These are phyloP conservation scores for Andricus curvator DNA, from an alignment of 2,888 invertebrate species.

Conservation along the genomic window DNA sequence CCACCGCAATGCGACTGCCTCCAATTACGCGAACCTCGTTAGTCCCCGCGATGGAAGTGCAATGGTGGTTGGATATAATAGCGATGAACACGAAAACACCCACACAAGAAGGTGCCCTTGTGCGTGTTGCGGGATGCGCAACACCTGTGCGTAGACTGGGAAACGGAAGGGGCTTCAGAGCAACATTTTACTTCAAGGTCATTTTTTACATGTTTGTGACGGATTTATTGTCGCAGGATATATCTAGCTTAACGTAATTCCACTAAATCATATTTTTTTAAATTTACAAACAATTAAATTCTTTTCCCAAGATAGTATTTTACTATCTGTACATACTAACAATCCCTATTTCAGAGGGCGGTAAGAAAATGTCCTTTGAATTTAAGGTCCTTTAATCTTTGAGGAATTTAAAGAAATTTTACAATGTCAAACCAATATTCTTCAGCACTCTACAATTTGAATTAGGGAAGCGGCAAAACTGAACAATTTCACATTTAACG, in stretches of 20 bases:
- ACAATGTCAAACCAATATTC: no score
- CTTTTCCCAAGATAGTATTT: no score
- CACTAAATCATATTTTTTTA: neutral
- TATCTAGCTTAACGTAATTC: neutral
- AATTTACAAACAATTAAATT: neutral
- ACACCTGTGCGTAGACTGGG: conserved; percentile 21
- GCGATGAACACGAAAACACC: conserved; percentile 19
- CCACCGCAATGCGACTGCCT: conserved; percentile 28
- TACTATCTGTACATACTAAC: no score
- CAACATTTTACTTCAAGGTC: conserved; percentile 3
- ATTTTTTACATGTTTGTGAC: neutral
- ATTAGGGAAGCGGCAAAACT: no score
- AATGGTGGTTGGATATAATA: conserved; percentile 28
- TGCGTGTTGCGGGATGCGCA: conserved; percentile 11
- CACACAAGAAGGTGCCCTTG: conserved; percentile 19
- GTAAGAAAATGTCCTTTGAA: no score
- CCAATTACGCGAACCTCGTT: conserved; percentile 39
- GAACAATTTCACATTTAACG: no score
- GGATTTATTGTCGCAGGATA: neutral
- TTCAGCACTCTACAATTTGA: no score
- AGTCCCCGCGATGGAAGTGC: conserved; percentile 10
- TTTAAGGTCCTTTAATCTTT: no score
- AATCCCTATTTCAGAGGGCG: no score
- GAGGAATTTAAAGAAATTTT: no score
- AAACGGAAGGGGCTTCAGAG: conserved; percentile 21